A percentile compares a stretch with the other conserved stretches of the same genome.
phyloP scores from a whole-genome alignment of 2,888 invertebrate species.

The Pseudococcus jackbeardsleyi region DNA sequence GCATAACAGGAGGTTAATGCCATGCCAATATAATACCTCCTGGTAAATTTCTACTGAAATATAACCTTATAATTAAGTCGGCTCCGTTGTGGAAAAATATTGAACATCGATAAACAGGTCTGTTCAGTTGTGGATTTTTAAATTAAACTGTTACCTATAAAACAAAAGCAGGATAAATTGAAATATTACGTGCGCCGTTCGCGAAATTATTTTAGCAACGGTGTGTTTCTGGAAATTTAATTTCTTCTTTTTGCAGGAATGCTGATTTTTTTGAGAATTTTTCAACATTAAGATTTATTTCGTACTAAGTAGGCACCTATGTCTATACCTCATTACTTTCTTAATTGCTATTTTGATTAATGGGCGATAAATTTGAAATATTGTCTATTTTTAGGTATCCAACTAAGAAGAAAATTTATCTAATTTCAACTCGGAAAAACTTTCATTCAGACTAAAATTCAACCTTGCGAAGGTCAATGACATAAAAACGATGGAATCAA shows the following conservation, averaged over 20 bases:
- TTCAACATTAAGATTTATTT: neutral
- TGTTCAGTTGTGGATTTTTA: neutral
- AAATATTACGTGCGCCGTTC: neutral
- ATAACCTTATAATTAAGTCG: constrained; percentile 27
- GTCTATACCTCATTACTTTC: too few relatives aligned
- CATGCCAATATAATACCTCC: constrained; percentile 17
- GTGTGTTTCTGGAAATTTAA: neutral
- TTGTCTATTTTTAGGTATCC: too few relatives aligned
- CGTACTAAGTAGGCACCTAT: too few relatives aligned
- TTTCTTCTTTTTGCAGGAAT: neutral
- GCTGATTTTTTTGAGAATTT: neutral
- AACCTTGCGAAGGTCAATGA: constrained; percentile 9
- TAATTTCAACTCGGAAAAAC: neutral
- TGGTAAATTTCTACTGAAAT: constrained; percentile 41
- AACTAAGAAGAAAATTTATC: too few relatives aligned
- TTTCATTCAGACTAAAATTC: neutral
- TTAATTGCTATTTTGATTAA: too few relatives aligned
- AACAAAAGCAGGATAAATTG: constrained; percentile 12
- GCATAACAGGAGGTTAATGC: constrained; percentile 39
- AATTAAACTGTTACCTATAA: constrained; percentile 4
- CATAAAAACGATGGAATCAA: neutral
- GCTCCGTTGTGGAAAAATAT: neutral
- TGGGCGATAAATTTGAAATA: too few relatives aligned
- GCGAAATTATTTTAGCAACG: neutral
- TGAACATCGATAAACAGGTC: constrained; percentile 4